Evolutionary conservation across 2,888 invertebrate species (phyloP).

Genomic region (Tipula vernalis): DNA sequence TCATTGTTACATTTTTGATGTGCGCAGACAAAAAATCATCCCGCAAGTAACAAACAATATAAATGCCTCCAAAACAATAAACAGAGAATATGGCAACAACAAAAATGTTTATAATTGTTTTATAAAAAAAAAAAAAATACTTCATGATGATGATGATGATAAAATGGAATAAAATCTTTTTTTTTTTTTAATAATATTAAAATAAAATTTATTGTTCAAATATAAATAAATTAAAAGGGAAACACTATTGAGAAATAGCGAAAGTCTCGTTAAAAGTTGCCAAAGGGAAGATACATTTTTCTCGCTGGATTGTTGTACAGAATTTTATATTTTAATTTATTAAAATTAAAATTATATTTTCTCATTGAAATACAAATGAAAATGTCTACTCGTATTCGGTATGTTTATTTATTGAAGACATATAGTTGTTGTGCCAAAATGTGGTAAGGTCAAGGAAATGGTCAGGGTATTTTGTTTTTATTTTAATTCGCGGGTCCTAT

Average conservation of each 20-base stretch:
- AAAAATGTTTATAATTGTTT: neutral
- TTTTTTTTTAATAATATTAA: neutral
- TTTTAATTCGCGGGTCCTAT: too few species aligned
- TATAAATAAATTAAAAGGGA: neutral
- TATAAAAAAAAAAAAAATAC: neutral
- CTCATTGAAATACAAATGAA: neutral
- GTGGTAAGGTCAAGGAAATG: too few species aligned
- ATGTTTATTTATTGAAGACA: too few species aligned
- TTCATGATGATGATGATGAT: neutral
- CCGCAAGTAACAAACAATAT: neutral
- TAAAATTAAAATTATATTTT: neutral
- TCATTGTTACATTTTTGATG: neutral
- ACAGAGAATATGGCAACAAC: neutral
- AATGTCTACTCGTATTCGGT: neutral
- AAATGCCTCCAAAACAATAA: neutral
- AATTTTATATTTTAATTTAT: neutral
- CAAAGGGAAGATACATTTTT: neutral
- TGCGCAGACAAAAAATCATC: neutral
- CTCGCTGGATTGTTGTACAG: neutral
- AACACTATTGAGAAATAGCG: neutral
- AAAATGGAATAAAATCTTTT: neutral
- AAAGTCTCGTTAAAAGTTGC: neutral
- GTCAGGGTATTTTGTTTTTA: too few species aligned
- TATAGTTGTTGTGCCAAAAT: too few species aligned
- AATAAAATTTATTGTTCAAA: neutral